Percentiles rank a stretch among this genome's conserved stretches.
phyloP scores from a whole-genome alignment of 2,888 invertebrate genomes.

The Torymus texanus region DNA sequence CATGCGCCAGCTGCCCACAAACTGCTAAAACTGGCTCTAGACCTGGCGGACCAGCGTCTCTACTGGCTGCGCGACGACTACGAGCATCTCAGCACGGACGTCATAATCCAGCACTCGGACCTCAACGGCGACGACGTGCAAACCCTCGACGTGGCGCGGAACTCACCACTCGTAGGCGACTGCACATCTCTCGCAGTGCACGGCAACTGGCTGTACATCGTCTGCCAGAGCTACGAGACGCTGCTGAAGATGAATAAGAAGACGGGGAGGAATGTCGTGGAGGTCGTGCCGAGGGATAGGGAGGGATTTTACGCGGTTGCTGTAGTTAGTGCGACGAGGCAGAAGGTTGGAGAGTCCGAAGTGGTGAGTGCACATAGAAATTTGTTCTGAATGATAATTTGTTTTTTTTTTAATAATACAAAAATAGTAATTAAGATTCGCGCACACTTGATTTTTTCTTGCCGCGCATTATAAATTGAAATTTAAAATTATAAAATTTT shows the following conservation, averaged over 20 bases:
- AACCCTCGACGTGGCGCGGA: neutral
- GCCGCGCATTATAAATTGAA: too few relatives aligned
- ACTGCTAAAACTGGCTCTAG: neutral
- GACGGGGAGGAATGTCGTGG: neutral
- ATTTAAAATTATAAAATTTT: too few relatives aligned
- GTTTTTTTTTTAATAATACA: too few relatives aligned
- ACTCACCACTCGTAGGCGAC: neutral
- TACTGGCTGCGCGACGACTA: constrained; percentile 6
- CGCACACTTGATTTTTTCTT: too few relatives aligned
- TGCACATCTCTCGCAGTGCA: neutral
- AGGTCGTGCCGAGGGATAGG: neutral
- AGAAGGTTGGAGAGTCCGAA: too few relatives aligned
- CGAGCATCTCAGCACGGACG: neutral
- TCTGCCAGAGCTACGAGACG: constrained; percentile 2
- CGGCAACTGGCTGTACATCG: constrained; percentile 18
- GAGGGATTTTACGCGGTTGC: constrained; percentile 13
- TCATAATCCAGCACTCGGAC: neutral
- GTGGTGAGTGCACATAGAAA: too few relatives aligned
- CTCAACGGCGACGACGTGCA: neutral
- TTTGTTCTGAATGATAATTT: too few relatives aligned
- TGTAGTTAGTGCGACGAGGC: neutral
- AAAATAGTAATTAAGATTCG: too few relatives aligned
- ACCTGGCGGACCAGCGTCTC: neutral
- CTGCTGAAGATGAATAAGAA: neutral
- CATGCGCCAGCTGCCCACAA: neutral